Conservation (phyloP, 2,888 invertebrate genomes). For the Diadromus collaris region DNA sequence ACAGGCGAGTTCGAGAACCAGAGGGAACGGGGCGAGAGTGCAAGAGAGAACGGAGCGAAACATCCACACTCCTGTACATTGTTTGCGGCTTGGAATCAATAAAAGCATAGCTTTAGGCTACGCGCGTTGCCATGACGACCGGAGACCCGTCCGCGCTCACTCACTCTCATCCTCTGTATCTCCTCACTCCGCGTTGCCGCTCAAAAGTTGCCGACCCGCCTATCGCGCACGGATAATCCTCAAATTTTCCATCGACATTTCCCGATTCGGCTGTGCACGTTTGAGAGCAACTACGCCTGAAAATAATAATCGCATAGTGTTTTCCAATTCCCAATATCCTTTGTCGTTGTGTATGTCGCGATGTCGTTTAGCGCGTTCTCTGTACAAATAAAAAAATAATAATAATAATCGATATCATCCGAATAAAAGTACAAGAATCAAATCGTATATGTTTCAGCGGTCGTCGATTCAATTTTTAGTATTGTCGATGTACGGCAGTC, state of each 20-base stretch:
- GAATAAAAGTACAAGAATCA: too few species aligned
- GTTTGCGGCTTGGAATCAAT: slow-evolving; percentile 80
- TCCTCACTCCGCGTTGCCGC: slow-evolving; percentile 59
- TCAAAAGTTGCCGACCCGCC: slow-evolving; percentile 74
- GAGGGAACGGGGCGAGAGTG: slow-evolving; percentile 59
- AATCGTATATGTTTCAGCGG: too few species aligned
- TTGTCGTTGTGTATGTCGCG: too few species aligned
- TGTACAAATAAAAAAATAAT: too few species aligned
- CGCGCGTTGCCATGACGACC: slow-evolving; percentile 78
- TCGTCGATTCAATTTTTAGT: not conserved
- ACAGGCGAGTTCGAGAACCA: slow-evolving; percentile 33
- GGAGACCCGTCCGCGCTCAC: slow-evolving; percentile 75
- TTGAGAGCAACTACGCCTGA: not conserved
- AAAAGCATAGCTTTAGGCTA: slow-evolving; percentile 80
- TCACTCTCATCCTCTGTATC: slow-evolving; percentile 47
- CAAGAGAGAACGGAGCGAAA: slow-evolving; percentile 78
- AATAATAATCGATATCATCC: too few species aligned
- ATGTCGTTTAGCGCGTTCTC: too few species aligned
- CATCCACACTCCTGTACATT: slow-evolving; percentile 80
- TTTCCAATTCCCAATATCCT: too few species aligned
- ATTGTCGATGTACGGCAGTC: slow-evolving; percentile 8
- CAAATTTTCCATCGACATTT: slow-evolving; percentile 67
- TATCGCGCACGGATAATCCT: slow-evolving; percentile 69
- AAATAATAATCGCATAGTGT: not conserved
- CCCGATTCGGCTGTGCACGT: slow-evolving; percentile 7